Evolutionary conservation across 2,797 vertebrate genomes (phyloP).

Genomic region (Neosilurus mollespiculum): DNA sequence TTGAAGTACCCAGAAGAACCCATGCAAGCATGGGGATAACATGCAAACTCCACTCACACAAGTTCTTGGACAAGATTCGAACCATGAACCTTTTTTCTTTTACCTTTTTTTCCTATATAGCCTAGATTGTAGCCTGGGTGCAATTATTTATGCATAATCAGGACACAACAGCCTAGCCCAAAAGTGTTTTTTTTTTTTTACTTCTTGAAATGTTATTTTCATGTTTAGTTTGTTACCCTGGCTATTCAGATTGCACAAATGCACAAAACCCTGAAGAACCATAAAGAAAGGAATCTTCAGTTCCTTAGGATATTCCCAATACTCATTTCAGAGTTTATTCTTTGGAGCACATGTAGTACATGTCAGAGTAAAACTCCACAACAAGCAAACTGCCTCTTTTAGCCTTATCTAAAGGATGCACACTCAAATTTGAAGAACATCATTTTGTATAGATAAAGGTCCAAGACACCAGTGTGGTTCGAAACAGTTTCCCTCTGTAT

Average conservation of each 20-base stretch:
- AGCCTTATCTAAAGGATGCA: constrained; percentile 47
- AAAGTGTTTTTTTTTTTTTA: too few species aligned
- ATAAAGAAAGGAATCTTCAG: not conserved
- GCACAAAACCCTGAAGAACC: not conserved
- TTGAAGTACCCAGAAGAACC: too few species aligned
- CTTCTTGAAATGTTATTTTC: not conserved
- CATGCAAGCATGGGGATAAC: too few species aligned
- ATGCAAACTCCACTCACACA: too few species aligned
- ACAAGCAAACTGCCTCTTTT: constrained; percentile 18
- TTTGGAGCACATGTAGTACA: not conserved
- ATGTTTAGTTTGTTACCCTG: not conserved
- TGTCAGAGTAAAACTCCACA: constrained; percentile 14
- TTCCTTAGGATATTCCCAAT: not conserved
- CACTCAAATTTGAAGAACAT: constrained; percentile 24
- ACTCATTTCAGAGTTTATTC: not conserved
- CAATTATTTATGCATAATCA: not conserved
- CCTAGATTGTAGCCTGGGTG: not conserved
- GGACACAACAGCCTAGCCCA: not conserved
- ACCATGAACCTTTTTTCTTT: too few species aligned
- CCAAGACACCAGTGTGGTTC: not conserved
- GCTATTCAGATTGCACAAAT: not conserved
- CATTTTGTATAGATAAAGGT: constrained; percentile 8
- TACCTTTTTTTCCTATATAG: not conserved
- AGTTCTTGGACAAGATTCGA: too few species aligned
- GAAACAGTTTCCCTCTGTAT: constrained; percentile 6